Evolutionary conservation across 2,888 invertebrate species (phyloP), one percentile per base, ranked within the genome.

Genomic region (Dicranocentrus wangi): DNA sequence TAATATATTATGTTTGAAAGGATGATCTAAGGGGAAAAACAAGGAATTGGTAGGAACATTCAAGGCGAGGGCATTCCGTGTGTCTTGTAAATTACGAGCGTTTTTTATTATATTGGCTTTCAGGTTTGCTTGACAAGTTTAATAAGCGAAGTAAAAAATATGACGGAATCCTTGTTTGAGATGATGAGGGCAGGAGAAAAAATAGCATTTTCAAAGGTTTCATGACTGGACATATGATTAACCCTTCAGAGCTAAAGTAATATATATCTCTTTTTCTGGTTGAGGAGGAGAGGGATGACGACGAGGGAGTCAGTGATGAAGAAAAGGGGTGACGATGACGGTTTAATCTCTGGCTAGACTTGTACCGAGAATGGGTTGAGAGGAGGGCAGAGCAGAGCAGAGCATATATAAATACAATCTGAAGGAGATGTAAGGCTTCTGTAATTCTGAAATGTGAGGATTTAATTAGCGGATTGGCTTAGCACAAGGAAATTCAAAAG

Each of bases 141-240:
- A 70, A 70, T 70, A 70, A 39, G 55, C 15, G 51, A 32, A 17
- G 28, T 27, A 13, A 42, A 70, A 32, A 58, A 69, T 32, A 55
- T 55, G 55, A 66, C 23, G 66, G 51, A 68, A 68, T 68, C 51
- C 61, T 25, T 17, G n/a, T 10, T 7, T 70, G 25, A 42, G 55
- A 39, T 23, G 69, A 53, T 53, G 55, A 21, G 53, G 23, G 23
- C n/a, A 10, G 10, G 13, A 10, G 55, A 25, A 55, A 19, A 10
- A 51, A 51, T 51, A 19, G 7, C 1, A 25, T 19, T 13, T 61
- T 61, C 47, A 60, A 71, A 71, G 71, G 71, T 27, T 71, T 71
- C 71, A 17, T 60, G 32, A 13, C 71, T 60, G 43, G 60, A 43
- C 43, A 43, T 39, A 23, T 71, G 60, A 71, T 71, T 71, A 71